Conservation (phyloP, 2,888 invertebrate genomes). For the Coleophora flavipennella region DNA sequence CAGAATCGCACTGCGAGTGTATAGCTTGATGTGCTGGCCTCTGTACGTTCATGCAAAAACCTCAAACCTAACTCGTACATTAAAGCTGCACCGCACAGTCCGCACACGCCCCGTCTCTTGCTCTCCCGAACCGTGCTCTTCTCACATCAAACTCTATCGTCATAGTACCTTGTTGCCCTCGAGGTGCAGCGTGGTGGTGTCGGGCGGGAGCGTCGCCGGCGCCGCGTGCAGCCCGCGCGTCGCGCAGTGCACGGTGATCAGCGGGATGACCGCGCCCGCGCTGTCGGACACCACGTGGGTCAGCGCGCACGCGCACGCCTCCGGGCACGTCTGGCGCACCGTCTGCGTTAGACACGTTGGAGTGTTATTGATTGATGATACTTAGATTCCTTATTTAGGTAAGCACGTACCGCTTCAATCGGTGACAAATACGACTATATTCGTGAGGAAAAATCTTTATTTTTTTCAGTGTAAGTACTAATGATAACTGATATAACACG, state of each 20-base stretch:
- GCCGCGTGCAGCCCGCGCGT: conserved; percentile 67
- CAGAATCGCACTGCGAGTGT: no score
- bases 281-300: conserved; percentile 74
- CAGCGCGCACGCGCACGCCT: conserved; percentile 75
- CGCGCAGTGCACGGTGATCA: conserved; percentile 80
- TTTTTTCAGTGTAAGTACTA: neutral
- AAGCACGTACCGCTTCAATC: no score
- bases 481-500: no score
- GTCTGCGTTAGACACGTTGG: conserved; percentile 40
- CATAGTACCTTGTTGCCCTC: conserved; percentile 76
- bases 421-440: neutral
- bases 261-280: conserved; percentile 66
- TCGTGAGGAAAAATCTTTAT: neutral
- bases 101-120: no score
- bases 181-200: conserved; percentile 77
- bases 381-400: no score
- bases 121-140: neutral
- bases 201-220: conserved; percentile 75
- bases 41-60: no score
- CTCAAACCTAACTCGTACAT: no score
- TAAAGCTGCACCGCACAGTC: no score
- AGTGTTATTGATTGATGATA: no score
- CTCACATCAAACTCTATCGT: conserved; percentile 18
- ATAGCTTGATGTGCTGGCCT: no score
- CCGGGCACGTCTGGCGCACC: conserved; percentile 73